Base-by-base conservation (phyloP, 1,140 invertebrate species). In the Lepidurus couesii region DNA sequence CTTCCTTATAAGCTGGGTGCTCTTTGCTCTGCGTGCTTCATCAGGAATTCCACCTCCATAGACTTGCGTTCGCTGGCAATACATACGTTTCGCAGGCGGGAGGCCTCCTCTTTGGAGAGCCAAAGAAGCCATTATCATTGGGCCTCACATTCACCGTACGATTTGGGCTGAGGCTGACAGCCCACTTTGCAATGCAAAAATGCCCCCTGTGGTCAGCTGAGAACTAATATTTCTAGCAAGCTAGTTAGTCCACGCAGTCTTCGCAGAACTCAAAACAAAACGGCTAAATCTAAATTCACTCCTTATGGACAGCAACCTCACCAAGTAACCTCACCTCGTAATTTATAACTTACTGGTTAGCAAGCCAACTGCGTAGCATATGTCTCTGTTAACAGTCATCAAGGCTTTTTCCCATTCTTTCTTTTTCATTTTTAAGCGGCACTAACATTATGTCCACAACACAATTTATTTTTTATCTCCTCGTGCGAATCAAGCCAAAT, bases 81-180 rank as follows among this genome's bases (percentile, higher is more conserved):
- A 65, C 53, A 65, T 65, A 65, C 53, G 53, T 65, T 65, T 65
- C 53, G 13, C 53, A 65, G 53, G 53, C 16, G 53, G 53, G 53
- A 65, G 53, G n/a, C 53, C 34, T 65, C 47, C 11, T 13, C 21
- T 65, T 65, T 65, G 16, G 16, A 65, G 9, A 16, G 53, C 53
- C 53, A 65, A 65, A 65, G 53, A 65, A 65, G 53, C 53, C 53
- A 65, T 65, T 65, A 65, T 65, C 13, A 65, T 65, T 65, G 53
- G 53, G 53, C 53, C 53, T 65, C 53, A 65, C 16, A 65, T 65
- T 65, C 53, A 65, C 53, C 53, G 53, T 65, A 65, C n/a, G 53
- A 21, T 65, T 21, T 65, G 53, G 53, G 16, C 53, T n/a, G 53
- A 65, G 21, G 53, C 16, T 65, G 53, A 65, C 53, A 65, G 53